Conservation (phyloP, 2,888 invertebrate genomes). For the Melieria picta region DNA sequence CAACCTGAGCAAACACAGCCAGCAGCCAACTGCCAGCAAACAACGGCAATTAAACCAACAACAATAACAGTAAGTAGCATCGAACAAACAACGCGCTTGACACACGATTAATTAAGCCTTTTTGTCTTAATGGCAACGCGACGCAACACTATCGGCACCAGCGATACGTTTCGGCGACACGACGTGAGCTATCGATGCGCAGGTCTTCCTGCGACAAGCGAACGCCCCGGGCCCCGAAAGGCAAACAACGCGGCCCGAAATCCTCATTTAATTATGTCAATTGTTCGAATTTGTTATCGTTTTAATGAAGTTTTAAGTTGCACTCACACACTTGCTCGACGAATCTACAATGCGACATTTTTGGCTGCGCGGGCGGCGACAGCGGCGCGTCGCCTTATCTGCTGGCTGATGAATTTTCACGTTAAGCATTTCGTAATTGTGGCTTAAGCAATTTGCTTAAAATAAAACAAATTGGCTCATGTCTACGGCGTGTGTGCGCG, state of each 20-base stretch:
- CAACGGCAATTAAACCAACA: conserved; percentile 11
- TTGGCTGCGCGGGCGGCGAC: not conserved
- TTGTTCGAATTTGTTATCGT: conserved; percentile 15
- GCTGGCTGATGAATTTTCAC: not conserved
- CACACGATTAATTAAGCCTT: conserved; percentile 46
- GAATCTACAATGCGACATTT: not conserved
- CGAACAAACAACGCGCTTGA: conserved; percentile 28
- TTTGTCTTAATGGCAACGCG: conserved; percentile 21
- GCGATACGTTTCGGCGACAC: too few relatives aligned
- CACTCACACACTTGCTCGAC: not conserved
- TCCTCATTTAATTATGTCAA: conserved; percentile 7
- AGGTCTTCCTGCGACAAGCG: conserved; percentile 29
- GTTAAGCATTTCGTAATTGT: conserved; percentile 11
- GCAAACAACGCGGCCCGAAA: not conserved
- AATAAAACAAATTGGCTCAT: conserved; percentile 28
- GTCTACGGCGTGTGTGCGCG: not conserved
- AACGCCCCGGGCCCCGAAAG: not conserved
- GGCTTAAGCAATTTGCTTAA: conserved; percentile 28
- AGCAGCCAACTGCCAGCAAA: conserved; percentile 45
- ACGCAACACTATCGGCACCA: not conserved
- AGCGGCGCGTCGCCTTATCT: not conserved
- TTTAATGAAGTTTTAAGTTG: not conserved
- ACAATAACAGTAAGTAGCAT: not conserved
- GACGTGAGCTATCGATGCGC: too few relatives aligned
- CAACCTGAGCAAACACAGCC: not conserved